These are phyloP conservation scores for Botia kubotai DNA, from an alignment of 2,797 vertebrate species.

Conservation along the genomic window DNA sequence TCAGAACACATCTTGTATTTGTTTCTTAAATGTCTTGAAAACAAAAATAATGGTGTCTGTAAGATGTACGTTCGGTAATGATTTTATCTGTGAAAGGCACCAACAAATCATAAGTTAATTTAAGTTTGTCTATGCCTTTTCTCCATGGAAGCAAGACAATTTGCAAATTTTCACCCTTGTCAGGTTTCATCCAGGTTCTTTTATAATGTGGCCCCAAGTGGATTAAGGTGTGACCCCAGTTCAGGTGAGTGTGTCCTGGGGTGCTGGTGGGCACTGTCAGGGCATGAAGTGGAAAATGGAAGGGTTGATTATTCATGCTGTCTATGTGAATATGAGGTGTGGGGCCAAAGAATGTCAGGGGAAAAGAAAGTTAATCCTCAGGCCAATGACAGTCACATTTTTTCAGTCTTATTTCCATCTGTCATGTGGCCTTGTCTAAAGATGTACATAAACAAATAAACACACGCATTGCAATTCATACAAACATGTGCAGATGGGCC, in stretches of 20 bases:
- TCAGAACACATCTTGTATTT: too few species aligned
- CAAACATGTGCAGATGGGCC: not conserved
- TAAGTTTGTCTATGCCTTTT: too few species aligned
- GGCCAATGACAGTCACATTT: slow-evolving; percentile 65
- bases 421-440: slow-evolving; percentile 70
- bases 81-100: too few species aligned
- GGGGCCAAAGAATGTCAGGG: slow-evolving; percentile 8
- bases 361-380: slow-evolving; percentile 47
- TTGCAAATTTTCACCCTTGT: slow-evolving; percentile 27
- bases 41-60: too few species aligned
- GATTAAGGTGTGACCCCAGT: slow-evolving; percentile 23
- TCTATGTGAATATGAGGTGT: not conserved
- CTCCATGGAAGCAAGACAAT: not conserved
- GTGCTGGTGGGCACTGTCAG: slow-evolving; percentile 20
- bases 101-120: too few species aligned
- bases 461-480: slow-evolving; percentile 50
- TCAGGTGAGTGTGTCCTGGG: slow-evolving; percentile 36
- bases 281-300: slow-evolving; percentile 21
- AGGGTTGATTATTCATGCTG: slow-evolving; percentile 56
- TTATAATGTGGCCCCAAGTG: not conserved
- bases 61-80: too few species aligned
- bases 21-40: too few species aligned
- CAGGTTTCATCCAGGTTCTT: slow-evolving; percentile 14
- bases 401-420: slow-evolving; percentile 71
- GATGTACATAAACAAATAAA: slow-evolving; percentile 60